phyloP scores from a whole-genome alignment of 2,113 vertebrate species.

The Psilopsiagon aymara region DNA sequence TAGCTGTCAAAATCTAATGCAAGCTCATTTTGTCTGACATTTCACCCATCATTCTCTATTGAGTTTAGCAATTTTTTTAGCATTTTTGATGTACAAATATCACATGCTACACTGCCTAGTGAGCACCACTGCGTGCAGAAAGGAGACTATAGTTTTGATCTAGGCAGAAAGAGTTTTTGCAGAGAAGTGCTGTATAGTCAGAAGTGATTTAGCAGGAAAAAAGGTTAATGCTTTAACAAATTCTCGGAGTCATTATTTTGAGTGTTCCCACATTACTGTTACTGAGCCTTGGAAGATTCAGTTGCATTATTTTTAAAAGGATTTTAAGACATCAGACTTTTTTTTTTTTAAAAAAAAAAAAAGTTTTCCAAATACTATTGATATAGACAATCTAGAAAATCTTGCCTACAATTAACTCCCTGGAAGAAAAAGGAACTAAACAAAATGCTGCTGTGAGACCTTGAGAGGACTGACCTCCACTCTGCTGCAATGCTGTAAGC shows the following conservation, averaged over 20 bases:
- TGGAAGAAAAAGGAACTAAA: neutral
- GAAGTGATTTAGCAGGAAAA: neutral
- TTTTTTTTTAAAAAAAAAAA: neutral
- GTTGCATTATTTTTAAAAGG: neutral
- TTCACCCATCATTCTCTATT: neutral
- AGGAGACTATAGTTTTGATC: neutral
- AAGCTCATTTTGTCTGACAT: neutral
- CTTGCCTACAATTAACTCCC: neutral
- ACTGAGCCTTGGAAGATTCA: neutral
- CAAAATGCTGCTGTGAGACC: neutral
- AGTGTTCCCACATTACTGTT: neutral
- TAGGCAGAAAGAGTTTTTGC: neutral
- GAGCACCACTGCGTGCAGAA: neutral
- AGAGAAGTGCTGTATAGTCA: neutral
- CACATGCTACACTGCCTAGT: fast-evolving
- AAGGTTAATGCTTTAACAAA: neutral
- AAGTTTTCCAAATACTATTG: neutral
- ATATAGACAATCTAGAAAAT: neutral
- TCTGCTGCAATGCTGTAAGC: slow-evolving; percentile 45
- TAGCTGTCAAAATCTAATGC: neutral
- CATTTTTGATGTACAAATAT: neutral
- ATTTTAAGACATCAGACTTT: neutral
- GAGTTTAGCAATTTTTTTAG: neutral
- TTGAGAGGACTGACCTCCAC: slow-evolving; percentile 26
- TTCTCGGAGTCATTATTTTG: neutral